Percentiles rank a stretch among this genome's conserved stretches.
These are phyloP conservation scores for Rhopalosiphum padi DNA, from an alignment of 1,140 invertebrate genomes.

Conservation along the genomic window DNA sequence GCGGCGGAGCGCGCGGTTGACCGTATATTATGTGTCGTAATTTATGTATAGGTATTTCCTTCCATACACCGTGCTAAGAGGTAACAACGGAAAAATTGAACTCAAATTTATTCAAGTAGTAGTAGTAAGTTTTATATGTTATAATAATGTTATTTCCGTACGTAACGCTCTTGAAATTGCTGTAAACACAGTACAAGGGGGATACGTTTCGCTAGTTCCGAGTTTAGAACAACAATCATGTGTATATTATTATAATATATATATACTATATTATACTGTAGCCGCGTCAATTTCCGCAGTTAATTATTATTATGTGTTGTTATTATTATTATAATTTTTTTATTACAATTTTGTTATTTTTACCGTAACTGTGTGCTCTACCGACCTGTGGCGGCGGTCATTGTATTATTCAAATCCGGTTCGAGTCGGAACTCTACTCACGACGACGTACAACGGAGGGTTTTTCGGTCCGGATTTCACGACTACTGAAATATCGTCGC, in stretches of 20 bases:
- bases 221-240: neutral
- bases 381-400: neutral
- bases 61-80: neutral
- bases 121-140: neutral
- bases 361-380: slow-evolving; percentile 18
- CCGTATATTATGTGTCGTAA: neutral
- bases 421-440: neutral
- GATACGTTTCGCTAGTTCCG: slow-evolving; percentile 18
- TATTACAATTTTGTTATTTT: neutral
- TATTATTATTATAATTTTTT: neutral
- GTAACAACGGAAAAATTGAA: neutral
- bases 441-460: neutral
- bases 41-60: neutral
- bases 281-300: neutral
- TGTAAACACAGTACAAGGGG: neutral
- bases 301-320: slow-evolving; percentile 22
- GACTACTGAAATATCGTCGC: slow-evolving; percentile 34
- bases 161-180: neutral
- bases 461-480: neutral
- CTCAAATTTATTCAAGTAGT: neutral
- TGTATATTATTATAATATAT: neutral
- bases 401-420: slow-evolving; percentile 42
- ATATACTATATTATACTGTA: neutral
- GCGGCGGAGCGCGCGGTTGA: neutral
- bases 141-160: neutral